phyloP scores from a whole-genome alignment of 2,888 invertebrate genomes.

The Helobdella robusta region DNA sequence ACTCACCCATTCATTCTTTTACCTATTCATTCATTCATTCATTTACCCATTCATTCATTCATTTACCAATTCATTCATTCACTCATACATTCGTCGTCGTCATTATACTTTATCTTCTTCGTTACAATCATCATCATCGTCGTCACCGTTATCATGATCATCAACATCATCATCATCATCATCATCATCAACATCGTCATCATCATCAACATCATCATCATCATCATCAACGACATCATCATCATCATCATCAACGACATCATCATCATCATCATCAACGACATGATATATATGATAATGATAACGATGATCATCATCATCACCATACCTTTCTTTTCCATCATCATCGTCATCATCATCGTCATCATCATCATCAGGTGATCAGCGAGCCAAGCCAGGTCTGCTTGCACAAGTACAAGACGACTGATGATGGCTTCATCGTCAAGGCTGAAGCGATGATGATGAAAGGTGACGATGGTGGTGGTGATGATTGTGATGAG shows the following conservation, averaged over 20 bases:
- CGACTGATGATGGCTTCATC: not conserved
- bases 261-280: constrained; percentile 7
- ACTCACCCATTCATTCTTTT: no score
- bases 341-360: not conserved
- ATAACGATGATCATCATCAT: not conserved
- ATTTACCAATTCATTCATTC: no score
- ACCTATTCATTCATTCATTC: no score
- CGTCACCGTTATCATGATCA: not conserved
- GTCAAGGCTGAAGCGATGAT: not conserved
- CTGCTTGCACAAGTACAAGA: constrained; percentile 4
- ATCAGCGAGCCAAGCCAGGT: not conserved
- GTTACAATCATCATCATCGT: not conserved
- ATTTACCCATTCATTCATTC: no score
- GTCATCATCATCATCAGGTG: constrained; percentile 1
- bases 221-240: not conserved
- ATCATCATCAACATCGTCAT: constrained; percentile 15
- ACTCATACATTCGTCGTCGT: no score
- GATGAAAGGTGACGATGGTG: not conserved
- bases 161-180: constrained; percentile 17
- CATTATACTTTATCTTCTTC: constrained; percentile 7
- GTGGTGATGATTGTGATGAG: no score
- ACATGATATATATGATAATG: not conserved
- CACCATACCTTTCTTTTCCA: not conserved
- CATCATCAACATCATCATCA: not conserved
- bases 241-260: not conserved